These are phyloP conservation scores for Periplaneta americana DNA, from an alignment of 1,140 invertebrate species.

Conservation along the genomic window DNA sequence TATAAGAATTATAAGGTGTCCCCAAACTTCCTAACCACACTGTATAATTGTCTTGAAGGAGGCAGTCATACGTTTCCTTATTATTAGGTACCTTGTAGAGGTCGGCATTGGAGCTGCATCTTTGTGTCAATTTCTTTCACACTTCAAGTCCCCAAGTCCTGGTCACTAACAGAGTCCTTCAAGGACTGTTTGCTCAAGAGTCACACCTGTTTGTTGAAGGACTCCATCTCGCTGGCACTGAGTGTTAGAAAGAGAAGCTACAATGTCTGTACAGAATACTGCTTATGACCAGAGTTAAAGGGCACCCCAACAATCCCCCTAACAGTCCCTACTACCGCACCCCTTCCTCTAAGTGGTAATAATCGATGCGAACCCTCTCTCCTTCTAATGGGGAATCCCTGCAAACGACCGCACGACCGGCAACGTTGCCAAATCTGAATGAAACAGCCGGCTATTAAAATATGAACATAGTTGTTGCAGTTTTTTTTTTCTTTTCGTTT, in stretches of 20 bases:
- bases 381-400: conserved; percentile 18
- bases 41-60: no score
- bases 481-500: neutral
- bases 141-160: no score
- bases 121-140: no score
- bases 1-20: no score
- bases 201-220: no score
- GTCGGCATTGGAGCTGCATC: no score
- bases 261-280: neutral
- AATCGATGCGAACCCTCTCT: conserved; percentile 15
- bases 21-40: no score
- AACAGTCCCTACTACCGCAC: neutral
- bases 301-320: neutral
- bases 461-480: neutral
- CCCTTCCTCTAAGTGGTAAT: conserved; percentile 14
- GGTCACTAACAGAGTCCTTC: no score
- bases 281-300: neutral
- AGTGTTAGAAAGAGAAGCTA: neutral
- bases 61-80: no score
- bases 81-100: no score
- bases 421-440: conserved; percentile 2
- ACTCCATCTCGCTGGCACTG: no score
- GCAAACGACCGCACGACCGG: neutral
- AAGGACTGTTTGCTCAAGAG: no score
- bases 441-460: neutral